Evolutionary conservation across 2,113 vertebrate genomes (phyloP).

Genomic region (Callionymus lyra): DNA sequence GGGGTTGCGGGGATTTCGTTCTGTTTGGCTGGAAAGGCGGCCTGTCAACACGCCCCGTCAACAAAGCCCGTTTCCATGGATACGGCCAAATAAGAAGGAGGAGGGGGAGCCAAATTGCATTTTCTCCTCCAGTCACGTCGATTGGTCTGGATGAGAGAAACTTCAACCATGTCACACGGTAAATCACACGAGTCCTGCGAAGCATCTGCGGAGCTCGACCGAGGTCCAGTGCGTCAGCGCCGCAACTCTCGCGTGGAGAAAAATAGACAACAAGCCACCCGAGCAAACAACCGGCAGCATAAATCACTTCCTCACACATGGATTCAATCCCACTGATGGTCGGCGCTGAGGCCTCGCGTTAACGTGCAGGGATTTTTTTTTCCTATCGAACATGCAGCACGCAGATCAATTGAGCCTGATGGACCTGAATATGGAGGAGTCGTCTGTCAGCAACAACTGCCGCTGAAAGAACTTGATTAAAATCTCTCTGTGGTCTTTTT

Average conservation of each 20-base stretch:
- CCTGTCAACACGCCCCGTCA: conserved; percentile 49
- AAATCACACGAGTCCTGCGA: neutral
- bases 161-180: conserved; percentile 30
- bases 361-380: no score
- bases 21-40: conserved; percentile 28
- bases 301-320: conserved; percentile 25
- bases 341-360: no score
- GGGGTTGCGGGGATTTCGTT: conserved; percentile 38
- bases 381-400: no score
- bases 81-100: conserved; percentile 30
- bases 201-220: no score
- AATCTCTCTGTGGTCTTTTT: no score
- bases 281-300: conserved; percentile 13
- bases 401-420: no score
- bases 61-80: conserved; percentile 43
- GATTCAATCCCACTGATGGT: conserved; percentile 9
- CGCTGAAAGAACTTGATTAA: no score
- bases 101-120: conserved; percentile 28
- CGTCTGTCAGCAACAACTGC: no score
- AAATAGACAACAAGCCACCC: neutral
- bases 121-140: conserved; percentile 21
- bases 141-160: conserved; percentile 36
- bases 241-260: no score
- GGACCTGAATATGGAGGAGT: no score
- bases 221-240: no score